Percentiles rank a stretch among this genome's conserved stretches.
Evolutionary conservation across 2,888 invertebrate species (phyloP).

Genomic region (Melieria crassipennis): DNA sequence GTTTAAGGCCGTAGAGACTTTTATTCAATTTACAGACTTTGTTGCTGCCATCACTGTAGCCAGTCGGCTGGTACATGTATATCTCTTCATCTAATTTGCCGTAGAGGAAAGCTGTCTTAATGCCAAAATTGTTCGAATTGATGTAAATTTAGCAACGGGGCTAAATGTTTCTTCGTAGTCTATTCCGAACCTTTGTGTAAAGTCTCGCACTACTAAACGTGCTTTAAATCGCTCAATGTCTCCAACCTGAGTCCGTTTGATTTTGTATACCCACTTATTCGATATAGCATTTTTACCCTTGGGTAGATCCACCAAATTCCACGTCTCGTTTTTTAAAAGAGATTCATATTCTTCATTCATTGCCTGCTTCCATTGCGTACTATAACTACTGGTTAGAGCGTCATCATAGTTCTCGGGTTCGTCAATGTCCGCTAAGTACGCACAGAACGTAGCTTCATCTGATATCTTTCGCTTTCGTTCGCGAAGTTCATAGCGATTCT

Average conservation of each 20-base stretch:
- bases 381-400: too few species aligned
- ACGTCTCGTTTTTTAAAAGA: too few species aligned
- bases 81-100: slow-evolving; percentile 30
- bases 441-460: too few species aligned
- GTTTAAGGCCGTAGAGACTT: slow-evolving; percentile 47
- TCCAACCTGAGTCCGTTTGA: slow-evolving; percentile 10
- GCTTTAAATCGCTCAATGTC: slow-evolving; percentile 31
- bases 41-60: slow-evolving; percentile 42
- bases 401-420: too few species aligned
- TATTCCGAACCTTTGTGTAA: slow-evolving; percentile 39
- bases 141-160: slow-evolving; percentile 35
- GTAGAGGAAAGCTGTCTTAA: slow-evolving; percentile 33
- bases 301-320: too few species aligned
- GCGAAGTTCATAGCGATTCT: too few species aligned
- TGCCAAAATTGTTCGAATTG: slow-evolving; percentile 34
- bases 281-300: too few species aligned
- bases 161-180: slow-evolving; percentile 43
- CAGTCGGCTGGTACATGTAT: slow-evolving; percentile 5
- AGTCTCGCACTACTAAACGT: slow-evolving; percentile 37
- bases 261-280: too few species aligned
- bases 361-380: too few species aligned
- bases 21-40: slow-evolving; percentile 42
- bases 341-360: too few species aligned
- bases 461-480: too few species aligned
- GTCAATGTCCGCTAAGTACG: too few species aligned